These are phyloP conservation scores for Lasioglossum vierecki DNA, from an alignment of 2,888 invertebrate species.

Conservation along the genomic window DNA sequence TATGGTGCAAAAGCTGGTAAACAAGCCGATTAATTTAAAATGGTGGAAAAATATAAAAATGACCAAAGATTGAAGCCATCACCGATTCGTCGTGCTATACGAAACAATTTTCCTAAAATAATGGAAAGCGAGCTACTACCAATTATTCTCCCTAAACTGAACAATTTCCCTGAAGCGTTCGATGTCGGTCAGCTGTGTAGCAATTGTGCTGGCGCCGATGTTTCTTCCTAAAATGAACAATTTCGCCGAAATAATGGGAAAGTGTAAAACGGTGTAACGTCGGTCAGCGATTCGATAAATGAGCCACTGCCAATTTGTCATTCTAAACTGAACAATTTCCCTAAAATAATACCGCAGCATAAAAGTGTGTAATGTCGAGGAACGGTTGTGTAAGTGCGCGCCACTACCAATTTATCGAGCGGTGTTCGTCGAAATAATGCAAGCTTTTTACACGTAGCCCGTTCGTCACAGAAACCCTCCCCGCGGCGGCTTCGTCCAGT, in stretches of 20 bases:
- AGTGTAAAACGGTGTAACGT: not conserved
- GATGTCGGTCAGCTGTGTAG: no score
- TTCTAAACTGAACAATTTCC: not conserved
- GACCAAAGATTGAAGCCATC: not conserved
- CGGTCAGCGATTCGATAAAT: not conserved
- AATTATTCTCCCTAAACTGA: no score
- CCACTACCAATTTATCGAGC: slow-evolving; percentile 1
- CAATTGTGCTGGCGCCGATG: no score
- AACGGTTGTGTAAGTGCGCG: not conserved
- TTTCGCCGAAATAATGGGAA: no score
- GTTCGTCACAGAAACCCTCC: not conserved
- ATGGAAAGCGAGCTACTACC: no score
- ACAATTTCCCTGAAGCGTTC: no score
- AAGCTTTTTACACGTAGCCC: not conserved
- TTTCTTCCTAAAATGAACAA: no score
- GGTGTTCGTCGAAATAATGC: slow-evolving; percentile 13
- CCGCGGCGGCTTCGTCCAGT: not conserved
- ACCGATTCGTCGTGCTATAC: not conserved
- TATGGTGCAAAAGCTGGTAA: not conserved
- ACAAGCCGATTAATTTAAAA: not conserved
- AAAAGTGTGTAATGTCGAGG: not conserved
- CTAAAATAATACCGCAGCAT: not conserved
- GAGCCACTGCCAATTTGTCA: not conserved
- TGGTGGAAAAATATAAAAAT: not conserved
- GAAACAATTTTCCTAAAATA: not conserved